Conservation (phyloP, 2,888 invertebrate species). For the Pyrocoelia pectoralis region DNA sequence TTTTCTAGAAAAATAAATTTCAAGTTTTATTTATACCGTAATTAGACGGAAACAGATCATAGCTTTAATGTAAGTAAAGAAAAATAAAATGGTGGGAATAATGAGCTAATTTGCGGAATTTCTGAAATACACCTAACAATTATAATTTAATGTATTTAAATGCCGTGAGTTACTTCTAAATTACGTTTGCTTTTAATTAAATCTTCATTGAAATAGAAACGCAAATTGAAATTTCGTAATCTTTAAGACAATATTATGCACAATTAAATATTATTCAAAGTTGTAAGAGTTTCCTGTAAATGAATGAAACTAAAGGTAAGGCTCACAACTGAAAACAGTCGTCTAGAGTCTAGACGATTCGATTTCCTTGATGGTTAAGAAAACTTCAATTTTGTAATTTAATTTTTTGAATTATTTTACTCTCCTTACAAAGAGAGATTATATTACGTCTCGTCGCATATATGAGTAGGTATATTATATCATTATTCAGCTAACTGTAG, state of each 20-base stretch:
- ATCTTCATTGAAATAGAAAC: constrained; percentile 6
- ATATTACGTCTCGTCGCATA: neutral
- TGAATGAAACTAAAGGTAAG: constrained; percentile 6
- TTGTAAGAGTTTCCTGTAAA: neutral
- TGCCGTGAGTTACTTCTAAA: neutral
- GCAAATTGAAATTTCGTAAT: constrained; percentile 4
- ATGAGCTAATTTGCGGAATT: no score
- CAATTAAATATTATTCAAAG: constrained; percentile 10
- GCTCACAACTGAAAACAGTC: neutral
- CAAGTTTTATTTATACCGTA: no score
- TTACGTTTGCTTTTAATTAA: constrained; percentile 5
- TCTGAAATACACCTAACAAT: neutral
- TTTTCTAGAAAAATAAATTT: no score
- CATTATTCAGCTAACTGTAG: neutral
- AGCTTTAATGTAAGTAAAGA: no score
- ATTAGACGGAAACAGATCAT: no score
- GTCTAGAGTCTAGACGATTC: constrained; percentile 10
- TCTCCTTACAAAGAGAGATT: neutral
- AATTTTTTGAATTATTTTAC: neutral
- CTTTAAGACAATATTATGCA: constrained; percentile 7
- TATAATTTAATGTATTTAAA: neutral
- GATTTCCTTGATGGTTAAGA: constrained; percentile 3
- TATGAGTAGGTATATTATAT: neutral
- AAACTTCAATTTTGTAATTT: constrained; percentile 1
- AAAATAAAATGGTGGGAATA: no score